phyloP scores from a whole-genome alignment of 1,140 invertebrate genomes.

The Goniozus legneri region DNA sequence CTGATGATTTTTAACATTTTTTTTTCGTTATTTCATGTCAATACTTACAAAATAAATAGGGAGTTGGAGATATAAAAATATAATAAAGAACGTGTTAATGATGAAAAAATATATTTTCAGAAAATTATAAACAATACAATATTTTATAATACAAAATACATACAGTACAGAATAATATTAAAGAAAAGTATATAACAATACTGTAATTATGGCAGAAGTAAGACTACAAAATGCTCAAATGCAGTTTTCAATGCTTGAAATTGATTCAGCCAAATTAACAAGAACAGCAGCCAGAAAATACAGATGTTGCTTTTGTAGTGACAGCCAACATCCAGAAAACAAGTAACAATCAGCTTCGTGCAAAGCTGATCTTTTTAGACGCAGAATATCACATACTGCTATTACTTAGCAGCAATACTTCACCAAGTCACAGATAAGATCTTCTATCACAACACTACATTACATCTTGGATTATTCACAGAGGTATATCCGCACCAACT shows the following conservation, averaged over 20 bases:
- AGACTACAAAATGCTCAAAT: conserved; percentile 7
- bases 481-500: conserved; percentile 7
- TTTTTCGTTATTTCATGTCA: no score
- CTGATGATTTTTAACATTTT: no score
- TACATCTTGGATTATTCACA: neutral
- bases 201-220: neutral
- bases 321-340: neutral
- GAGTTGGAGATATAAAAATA: no score
- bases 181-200: neutral
- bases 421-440: conserved; percentile 14
- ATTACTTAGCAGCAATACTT: neutral
- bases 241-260: no score
- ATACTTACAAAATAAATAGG: no score
- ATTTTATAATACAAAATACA: conserved; percentile 5
- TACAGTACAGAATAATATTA: neutral
- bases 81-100: no score
- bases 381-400: conserved; percentile 7
- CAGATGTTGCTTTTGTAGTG: neutral
- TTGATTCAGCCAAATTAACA: conserved; percentile 22
- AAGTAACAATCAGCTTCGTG: neutral
- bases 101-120: neutral
- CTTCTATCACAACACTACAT: conserved; percentile 15
- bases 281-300: conserved; percentile 10
- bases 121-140: conserved; percentile 10
- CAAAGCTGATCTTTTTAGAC: conserved; percentile 10